A percentile compares a stretch with the other conserved stretches of the same genome.
Evolutionary conservation across 1,140 invertebrate species (phyloP).

Genomic region (Solenopsis fugax): DNA sequence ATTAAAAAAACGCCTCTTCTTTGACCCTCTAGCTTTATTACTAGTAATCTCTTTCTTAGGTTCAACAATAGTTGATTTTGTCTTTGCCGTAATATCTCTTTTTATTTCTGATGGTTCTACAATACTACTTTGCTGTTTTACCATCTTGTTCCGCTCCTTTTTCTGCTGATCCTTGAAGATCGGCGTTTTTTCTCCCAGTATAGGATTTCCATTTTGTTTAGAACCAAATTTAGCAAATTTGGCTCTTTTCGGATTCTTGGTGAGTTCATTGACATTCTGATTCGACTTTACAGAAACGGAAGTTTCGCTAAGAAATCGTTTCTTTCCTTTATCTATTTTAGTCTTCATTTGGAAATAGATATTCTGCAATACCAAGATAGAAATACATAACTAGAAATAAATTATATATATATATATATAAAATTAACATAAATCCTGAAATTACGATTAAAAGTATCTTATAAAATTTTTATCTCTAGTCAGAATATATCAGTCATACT

Average conservation of each 20-base stretch:
- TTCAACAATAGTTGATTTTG: neutral
- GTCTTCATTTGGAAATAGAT: slow-evolving; percentile 33
- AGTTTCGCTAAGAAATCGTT: slow-evolving; percentile 51
- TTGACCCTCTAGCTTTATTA: neutral
- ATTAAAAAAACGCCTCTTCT: neutral
- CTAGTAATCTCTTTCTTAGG: neutral
- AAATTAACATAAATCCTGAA: neutral
- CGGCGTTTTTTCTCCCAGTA: neutral
- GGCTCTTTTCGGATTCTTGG: slow-evolving; percentile 24
- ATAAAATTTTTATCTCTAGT: neutral
- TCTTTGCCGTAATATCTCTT: neutral
- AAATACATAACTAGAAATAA: neutral
- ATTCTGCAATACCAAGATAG: neutral
- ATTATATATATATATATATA: neutral
- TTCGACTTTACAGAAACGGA: neutral
- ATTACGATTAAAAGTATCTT: neutral
- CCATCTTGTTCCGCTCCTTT: slow-evolving; percentile 13
- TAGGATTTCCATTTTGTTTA: slow-evolving; percentile 54
- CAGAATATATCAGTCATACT: neutral
- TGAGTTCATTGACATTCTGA: neutral
- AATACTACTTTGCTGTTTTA: slow-evolving; percentile 4
- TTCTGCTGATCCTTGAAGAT: neutral
- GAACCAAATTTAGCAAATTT: slow-evolving; percentile 6
- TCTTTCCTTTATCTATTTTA: slow-evolving; percentile 63
- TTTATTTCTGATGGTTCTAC: neutral